Base-by-base conservation (phyloP, 2,113 vertebrate genomes). In the Epinephelus cyanopodus region DNA sequence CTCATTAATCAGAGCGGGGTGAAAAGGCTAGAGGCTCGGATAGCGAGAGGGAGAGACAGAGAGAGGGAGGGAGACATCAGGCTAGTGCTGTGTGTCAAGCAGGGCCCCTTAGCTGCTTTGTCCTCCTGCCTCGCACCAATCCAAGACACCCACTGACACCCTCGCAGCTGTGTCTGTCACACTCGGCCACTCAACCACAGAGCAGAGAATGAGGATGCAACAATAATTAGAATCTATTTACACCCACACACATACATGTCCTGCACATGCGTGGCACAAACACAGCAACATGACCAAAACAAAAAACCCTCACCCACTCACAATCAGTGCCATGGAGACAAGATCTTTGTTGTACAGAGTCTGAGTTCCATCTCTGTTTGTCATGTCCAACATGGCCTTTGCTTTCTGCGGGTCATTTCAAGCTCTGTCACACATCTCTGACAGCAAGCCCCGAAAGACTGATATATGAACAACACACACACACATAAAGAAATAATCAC, bases 151-250 rank as follows among this genome's bases (percentile, higher is more conserved):
- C 89, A 80, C 84, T 78, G 82, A 88, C 78, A 67, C 86, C 83
- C 91, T 85, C 86, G 61, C 92, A 92, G 94, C 93, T 91, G 90
- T 82, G 80, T 82, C 83, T 91, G 93, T 93, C 90, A 90, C 86
- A 90, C 78, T 85, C 77, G 53, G 76, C 84, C 86, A 80, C 82
- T 88, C 88, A 85, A 84, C 74, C 80, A 83, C 78, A 65, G 63
- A 85, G 75, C 27, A 73, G 63, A 81, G 82, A 82, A 67, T 78
- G 62, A 81, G 62, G 74, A 89, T 61, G 78, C 85, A 68, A 47
- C 92, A 84, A 87, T 94, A 95, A 93, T 93, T 90, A 94, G 42
- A 87, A 74, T 86, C 63, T 80, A 73, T 83, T 75, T 60, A 56
- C 58, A 57, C 39, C 69, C 39, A 12, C 75, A 54, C 83, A 72